These are phyloP conservation scores for Stictonetta naevosa DNA, from an alignment of 2,113 vertebrate species.

Conservation along the genomic window DNA sequence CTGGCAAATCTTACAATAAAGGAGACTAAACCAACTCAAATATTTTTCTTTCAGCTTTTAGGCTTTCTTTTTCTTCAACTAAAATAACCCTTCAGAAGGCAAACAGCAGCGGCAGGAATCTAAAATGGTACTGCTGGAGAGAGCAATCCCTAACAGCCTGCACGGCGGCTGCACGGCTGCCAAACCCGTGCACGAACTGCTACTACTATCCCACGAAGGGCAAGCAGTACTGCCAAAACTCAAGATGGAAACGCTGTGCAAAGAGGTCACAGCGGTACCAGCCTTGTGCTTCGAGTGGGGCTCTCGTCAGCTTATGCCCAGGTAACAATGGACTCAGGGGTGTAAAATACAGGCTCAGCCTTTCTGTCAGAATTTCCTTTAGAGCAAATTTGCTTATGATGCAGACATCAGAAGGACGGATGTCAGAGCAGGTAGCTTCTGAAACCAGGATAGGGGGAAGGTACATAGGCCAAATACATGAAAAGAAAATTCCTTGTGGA, in stretches of 20 bases:
- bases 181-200: background rate
- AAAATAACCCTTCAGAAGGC: background rate
- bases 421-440: background rate
- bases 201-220: background rate
- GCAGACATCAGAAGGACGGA: background rate
- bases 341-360: background rate
- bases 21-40: slow-evolving; percentile 22
- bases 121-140: background rate
- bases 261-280: background rate
- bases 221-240: background rate
- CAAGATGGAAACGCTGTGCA: background rate
- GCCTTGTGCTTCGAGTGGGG: background rate
- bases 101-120: background rate
- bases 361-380: background rate
- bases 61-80: background rate
- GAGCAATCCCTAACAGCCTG: background rate
- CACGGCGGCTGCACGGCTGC: background rate
- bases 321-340: background rate
- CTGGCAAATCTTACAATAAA: slow-evolving; percentile 40
- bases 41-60: background rate
- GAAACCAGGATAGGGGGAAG: slow-evolving; percentile 8
- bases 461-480: background rate
- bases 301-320: background rate
- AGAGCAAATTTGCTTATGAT: slow-evolving; percentile 4
- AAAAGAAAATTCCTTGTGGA: slow-evolving; percentile 10